Conservation (phyloP, 2,113 vertebrate species). For the Rhinichthys klamathensis region DNA sequence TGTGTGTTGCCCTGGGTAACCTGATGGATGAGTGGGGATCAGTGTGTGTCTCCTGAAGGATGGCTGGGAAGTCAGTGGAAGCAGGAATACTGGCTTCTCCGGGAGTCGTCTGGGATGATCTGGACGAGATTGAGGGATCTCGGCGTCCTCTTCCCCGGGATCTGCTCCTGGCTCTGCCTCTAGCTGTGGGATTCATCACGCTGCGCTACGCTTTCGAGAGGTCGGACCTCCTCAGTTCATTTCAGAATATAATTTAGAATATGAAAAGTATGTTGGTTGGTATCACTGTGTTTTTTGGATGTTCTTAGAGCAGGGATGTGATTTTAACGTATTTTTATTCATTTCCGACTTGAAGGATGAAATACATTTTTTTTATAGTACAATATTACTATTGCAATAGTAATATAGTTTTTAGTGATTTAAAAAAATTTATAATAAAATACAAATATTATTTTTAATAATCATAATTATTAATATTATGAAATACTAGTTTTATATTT, state of each 20-base stretch:
- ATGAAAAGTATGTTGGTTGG: not conserved
- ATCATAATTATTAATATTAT: not conserved
- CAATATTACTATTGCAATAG: not conserved
- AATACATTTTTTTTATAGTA: not conserved
- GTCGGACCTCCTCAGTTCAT: conserved; percentile 48
- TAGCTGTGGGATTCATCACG: conserved; percentile 78
- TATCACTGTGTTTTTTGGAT: not conserved
- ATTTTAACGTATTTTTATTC: accelerated
- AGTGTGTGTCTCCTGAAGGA: conserved; percentile 62
- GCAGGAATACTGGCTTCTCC: conserved; percentile 86
- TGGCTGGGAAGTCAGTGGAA: conserved; percentile 80
- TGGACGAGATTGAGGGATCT: conserved; percentile 76
- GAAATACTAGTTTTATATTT: no score
- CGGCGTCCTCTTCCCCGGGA: conserved; percentile 76
- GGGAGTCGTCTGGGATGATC: conserved; percentile 82
- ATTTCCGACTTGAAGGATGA: not conserved
- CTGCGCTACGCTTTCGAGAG: conserved; percentile 84
- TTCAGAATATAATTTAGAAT: not conserved
- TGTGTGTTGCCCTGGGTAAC: no score
- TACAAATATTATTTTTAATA: not conserved
- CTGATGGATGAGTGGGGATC: no score
- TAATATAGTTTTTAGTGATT: not conserved
- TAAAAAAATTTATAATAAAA: not conserved
- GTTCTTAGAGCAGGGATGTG: not conserved
- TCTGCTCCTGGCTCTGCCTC: conserved; percentile 80